Evolutionary conservation across 2,888 invertebrate species (phyloP), one percentile per base, ranked within the genome.

Genomic region (Leucania comma): DNA sequence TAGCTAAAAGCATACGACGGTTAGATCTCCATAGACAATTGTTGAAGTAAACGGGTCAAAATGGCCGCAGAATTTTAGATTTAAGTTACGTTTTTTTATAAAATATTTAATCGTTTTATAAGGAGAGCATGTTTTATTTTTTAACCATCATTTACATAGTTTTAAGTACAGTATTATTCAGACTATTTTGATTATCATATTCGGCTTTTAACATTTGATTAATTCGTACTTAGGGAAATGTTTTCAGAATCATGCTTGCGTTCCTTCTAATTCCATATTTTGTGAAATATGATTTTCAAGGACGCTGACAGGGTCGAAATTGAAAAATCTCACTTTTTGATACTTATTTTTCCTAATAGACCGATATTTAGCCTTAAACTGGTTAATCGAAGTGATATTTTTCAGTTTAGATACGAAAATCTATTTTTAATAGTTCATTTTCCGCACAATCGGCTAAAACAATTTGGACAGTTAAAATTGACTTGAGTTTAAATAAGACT

Each of bases 51-150:
- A 94, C 92, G 68, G 90, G 91, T 90, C 86, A 38, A 22, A n/a
- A 84, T 87, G 59, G 90, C 91, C 91, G 70, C 79, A 79, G 82
- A 86, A 81, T 80, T 54, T 22, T 88, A 88, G 81, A 62, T 71
- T 75, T 80, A 90, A 91, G 88, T 89, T 85, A 85, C 73, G 78
- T 86, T 86, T 77, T 86, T 77, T 84, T 79, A 83, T 82, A 82
- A 82, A 77, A 77, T 82, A 89, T 90, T 88, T 89, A 88, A 90
- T 90, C 86, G 74, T 90, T 88, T 86, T 87, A 83, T 91, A 86
- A 83, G 85, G 73, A 83, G 89, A 90, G 95, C 95, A 95, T 95
- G 95, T 94, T 95, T 95, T 95, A 95, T 93, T 92, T 92, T 93
- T 91, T 93, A 93, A 88, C 88, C 78, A 81, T 84, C 85, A 84